Evolutionary conservation across 2,888 invertebrate genomes (phyloP).

Genomic region (Pasiphila rectangulata): DNA sequence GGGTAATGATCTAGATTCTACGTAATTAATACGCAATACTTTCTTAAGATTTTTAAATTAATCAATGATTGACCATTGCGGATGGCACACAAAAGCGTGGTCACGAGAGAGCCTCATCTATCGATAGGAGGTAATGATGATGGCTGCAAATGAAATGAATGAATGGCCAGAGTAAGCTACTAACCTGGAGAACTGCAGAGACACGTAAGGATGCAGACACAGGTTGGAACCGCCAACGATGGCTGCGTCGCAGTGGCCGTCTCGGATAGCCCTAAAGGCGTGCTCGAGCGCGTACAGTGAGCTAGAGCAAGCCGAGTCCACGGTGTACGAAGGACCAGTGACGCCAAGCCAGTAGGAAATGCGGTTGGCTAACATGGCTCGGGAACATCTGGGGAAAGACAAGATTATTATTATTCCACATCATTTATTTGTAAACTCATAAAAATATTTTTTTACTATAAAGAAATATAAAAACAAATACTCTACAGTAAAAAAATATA

Average conservation of each 20-base stretch:
- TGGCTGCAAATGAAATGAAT: no score
- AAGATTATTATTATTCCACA: not conserved
- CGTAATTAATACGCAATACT: no score
- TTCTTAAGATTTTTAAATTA: no score
- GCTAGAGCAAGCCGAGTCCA: conserved; percentile 98
- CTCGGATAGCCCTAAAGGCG: conserved; percentile 87
- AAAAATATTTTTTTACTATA: no score
- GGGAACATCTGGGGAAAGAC: conserved; percentile 83
- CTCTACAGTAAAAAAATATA: no score
- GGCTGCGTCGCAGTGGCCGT: conserved; percentile 92
- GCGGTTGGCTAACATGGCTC: conserved; percentile 95
- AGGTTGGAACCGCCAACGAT: conserved; percentile 94
- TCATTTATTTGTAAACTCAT: no score
- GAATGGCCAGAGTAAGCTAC: conserved; percentile 2
- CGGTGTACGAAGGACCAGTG: conserved; percentile 92
- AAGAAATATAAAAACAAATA: no score
- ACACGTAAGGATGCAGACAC: conserved; percentile 92
- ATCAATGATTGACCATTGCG: no score
- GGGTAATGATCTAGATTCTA: not conserved
- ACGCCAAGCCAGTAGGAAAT: conserved; percentile 94
- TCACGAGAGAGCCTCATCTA: no score
- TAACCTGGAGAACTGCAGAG: conserved; percentile 91
- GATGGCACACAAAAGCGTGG: no score
- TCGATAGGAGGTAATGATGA: no score
- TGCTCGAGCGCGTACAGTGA: conserved; percentile 93